A percentile compares a stretch with the other conserved stretches of the same genome.
Evolutionary conservation across 2,113 vertebrate genomes (phyloP).

Genomic region (Percina caprodes): DNA sequence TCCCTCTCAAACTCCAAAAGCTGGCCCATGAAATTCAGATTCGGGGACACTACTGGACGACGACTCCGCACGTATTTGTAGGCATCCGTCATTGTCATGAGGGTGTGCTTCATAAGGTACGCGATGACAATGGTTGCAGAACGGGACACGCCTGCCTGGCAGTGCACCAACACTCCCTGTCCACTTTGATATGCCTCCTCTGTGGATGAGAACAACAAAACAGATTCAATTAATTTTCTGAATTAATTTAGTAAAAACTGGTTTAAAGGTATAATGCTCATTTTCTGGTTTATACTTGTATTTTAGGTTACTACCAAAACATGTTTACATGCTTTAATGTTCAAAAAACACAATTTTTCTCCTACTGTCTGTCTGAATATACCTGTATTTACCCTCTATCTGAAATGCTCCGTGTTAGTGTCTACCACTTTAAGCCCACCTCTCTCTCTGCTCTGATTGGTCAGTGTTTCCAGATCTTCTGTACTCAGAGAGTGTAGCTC

Average conservation of each 20-base stretch:
- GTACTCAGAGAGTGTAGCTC: too few relatives aligned
- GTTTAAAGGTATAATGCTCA: background rate
- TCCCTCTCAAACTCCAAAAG: constrained; percentile 89
- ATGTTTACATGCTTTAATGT: too few relatives aligned
- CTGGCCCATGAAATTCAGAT: constrained; percentile 91
- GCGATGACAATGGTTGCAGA: constrained; percentile 90
- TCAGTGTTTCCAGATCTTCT: too few relatives aligned
- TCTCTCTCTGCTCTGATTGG: too few relatives aligned
- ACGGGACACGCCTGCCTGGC: constrained; percentile 90
- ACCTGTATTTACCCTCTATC: too few relatives aligned
- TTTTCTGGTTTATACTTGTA: too few relatives aligned
- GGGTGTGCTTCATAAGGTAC: constrained; percentile 91
- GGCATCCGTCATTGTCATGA: constrained; percentile 90
- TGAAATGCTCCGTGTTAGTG: too few relatives aligned
- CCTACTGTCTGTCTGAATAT: too few relatives aligned
- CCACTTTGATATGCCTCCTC: constrained; percentile 90
- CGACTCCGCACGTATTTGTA: constrained; percentile 89
- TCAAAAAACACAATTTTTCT: too few relatives aligned
- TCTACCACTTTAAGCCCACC: too few relatives aligned
- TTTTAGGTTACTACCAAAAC: too few relatives aligned
- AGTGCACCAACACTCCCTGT: constrained; percentile 88
- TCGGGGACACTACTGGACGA: constrained; percentile 88
- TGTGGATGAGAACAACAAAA: constrained; percentile 65
- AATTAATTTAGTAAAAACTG: background rate
- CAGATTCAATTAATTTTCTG: background rate